These are phyloP conservation scores for Wasmannia auropunctata DNA, from an alignment of 1,140 invertebrate species.

Conservation along the genomic window DNA sequence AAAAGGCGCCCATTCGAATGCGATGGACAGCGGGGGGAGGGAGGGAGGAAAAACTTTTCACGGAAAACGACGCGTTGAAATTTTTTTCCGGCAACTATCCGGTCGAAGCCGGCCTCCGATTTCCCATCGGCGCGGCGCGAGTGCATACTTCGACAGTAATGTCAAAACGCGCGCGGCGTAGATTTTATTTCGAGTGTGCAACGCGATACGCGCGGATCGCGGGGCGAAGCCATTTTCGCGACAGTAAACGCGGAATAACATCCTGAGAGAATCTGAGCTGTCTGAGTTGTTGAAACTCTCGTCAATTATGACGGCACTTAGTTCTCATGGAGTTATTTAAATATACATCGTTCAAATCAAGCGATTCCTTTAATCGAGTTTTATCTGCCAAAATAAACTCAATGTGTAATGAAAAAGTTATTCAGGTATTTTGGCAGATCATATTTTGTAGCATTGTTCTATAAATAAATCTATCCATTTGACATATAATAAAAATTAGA, in stretches of 20 bases:
- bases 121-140: constrained; percentile 5
- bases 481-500: background rate
- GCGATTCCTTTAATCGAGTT: background rate
- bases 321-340: background rate
- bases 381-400: background rate
- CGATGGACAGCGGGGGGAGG: too few species aligned
- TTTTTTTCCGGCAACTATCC: background rate
- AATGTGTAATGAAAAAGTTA: background rate
- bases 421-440: background rate
- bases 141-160: constrained; percentile 1
- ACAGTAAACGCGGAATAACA: background rate
- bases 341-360: background rate
- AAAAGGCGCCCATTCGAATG: background rate
- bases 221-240: background rate
- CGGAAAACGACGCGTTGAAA: background rate
- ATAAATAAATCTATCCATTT: background rate
- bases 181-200: constrained; percentile 2
- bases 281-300: background rate
- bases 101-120: background rate
- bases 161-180: background rate
- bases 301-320: background rate
- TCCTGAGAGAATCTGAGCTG: background rate
- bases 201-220: constrained; percentile 9
- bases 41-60: background rate
- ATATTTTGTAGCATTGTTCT: background rate